Evolutionary conservation across 2,797 vertebrate species (phyloP).

Genomic region (Carcharodon carcharias): DNA sequence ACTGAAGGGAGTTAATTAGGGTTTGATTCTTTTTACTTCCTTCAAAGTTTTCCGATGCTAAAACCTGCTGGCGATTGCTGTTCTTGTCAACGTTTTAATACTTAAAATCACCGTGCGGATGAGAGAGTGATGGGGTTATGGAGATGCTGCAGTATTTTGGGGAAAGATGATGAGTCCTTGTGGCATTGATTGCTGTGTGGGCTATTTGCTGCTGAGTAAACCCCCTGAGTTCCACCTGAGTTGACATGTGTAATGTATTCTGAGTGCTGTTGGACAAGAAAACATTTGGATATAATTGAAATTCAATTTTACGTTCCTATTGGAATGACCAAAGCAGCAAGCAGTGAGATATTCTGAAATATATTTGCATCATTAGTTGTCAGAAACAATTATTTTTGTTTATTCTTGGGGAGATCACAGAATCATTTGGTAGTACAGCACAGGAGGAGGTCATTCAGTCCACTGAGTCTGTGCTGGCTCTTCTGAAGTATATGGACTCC

Average conservation of each 20-base stretch:
- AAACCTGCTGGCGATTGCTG: not conserved
- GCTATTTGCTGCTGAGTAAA: not conserved
- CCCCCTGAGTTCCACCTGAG: too few species aligned
- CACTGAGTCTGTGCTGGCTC: not conserved
- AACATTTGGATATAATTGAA: not conserved
- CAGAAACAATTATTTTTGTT: too few species aligned
- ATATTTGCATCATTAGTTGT: not conserved
- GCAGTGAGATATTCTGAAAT: not conserved
- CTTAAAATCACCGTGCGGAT: not conserved
- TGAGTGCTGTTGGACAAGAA: not conserved
- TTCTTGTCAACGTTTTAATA: not conserved
- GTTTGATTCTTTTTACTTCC: not conserved
- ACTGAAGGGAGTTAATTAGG: not conserved
- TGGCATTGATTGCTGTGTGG: not conserved
- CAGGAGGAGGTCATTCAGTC: not conserved
- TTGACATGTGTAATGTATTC: not conserved
- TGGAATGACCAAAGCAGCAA: not conserved
- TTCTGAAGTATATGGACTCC: not conserved
- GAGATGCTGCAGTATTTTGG: not conserved
- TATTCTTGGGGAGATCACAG: not conserved
- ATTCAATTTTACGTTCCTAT: not conserved
- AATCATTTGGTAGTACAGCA: not conserved
- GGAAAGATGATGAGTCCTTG: not conserved
- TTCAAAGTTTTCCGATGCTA: not conserved
- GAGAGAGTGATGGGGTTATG: not conserved